Percentiles rank a stretch among this genome's conserved stretches.
Conservation (phyloP, 2,797 vertebrate genomes). For the Tamandua tetradactyla region DNA sequence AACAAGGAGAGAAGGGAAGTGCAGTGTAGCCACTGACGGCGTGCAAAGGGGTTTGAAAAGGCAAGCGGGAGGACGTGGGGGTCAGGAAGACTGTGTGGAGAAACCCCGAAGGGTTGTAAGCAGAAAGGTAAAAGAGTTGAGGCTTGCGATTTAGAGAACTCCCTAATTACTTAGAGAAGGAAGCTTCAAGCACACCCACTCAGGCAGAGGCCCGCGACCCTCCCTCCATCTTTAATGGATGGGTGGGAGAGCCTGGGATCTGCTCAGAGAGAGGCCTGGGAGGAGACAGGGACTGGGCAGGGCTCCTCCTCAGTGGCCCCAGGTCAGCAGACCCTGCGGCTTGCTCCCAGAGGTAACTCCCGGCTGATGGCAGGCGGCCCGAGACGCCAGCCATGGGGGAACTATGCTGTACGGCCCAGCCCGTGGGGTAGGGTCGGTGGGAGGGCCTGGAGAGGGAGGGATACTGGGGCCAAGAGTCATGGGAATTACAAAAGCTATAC, state of each 20-base stretch:
- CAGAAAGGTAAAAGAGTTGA: not conserved
- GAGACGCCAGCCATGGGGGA: not conserved
- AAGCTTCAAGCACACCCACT: not conserved
- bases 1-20: not conserved
- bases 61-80: not conserved
- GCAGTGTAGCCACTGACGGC: not conserved
- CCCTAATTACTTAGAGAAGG: not conserved
- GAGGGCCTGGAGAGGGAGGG: not conserved
- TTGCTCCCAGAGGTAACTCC: not conserved
- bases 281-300: not conserved
- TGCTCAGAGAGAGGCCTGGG: not conserved
- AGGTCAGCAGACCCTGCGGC: not conserved
- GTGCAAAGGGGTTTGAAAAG: not conserved
- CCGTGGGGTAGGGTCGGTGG: not conserved
- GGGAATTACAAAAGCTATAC: not conserved
- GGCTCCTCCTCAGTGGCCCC: not conserved
- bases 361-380: not conserved
- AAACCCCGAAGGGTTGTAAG: not conserved
- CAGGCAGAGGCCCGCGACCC: not conserved
- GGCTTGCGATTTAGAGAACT: slow-evolving; percentile 2
- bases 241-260: not conserved
- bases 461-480: not conserved
- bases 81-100: not conserved
- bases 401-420: not conserved
- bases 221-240: not conserved